Conservation (phyloP, 2,888 invertebrate genomes). For the Bruchidius siliquastri region DNA sequence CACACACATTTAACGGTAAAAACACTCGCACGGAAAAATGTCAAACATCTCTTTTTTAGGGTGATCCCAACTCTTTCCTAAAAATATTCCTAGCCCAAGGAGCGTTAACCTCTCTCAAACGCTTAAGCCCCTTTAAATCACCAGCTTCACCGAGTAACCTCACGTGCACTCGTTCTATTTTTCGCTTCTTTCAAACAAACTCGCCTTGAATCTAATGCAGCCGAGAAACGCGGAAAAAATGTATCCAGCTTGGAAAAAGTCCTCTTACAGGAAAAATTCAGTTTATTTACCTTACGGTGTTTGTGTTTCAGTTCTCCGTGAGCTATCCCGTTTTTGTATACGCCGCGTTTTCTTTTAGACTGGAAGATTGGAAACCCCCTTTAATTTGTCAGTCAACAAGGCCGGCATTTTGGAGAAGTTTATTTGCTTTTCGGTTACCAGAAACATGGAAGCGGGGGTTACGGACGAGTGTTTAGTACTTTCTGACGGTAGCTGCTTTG, state of each 20-base stretch:
- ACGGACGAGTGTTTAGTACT: not conserved
- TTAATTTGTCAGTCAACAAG: not conserved
- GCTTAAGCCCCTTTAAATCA: too few species aligned
- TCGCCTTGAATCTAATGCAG: not conserved
- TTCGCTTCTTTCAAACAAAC: not conserved
- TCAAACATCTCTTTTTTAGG: not conserved
- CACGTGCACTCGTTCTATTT: not conserved
- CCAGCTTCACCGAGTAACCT: not conserved
- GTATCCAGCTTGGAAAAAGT: not conserved
- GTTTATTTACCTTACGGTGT: not conserved
- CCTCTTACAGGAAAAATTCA: not conserved
- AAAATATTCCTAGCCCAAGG: not conserved
- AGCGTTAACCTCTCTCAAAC: not conserved
- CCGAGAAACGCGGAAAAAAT: not conserved
- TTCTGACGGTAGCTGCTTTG: not conserved
- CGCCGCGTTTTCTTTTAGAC: not conserved
- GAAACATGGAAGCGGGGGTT: not conserved
- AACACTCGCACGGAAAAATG: not conserved
- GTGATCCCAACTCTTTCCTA: not conserved
- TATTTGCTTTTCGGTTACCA: not conserved
- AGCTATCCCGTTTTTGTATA: not conserved
- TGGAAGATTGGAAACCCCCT: not conserved
- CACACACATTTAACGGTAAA: not conserved
- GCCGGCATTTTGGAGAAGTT: not conserved
- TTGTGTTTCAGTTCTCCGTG: not conserved